These are phyloP conservation scores for Temnopleurus reevesii DNA, from an alignment of 53 echinoderm and acorn worm genomes.

Conservation along the genomic window DNA sequence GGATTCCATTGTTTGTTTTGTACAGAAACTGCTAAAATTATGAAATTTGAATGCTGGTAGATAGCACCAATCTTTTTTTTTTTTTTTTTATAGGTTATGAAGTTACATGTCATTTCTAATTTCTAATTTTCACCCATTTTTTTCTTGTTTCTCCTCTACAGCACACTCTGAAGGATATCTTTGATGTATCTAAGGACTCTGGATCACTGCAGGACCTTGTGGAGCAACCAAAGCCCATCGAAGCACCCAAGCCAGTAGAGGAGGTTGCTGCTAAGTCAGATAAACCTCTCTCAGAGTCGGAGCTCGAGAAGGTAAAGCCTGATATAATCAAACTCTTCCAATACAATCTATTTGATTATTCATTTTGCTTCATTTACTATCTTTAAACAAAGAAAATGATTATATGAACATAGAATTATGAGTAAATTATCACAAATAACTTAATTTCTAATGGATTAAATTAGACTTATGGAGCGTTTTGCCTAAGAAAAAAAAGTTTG, in stretches of 20 bases:
- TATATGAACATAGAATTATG: neutral
- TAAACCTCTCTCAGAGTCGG: constrained; percentile 62
- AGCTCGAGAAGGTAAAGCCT: constrained; percentile 75
- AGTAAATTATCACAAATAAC: too few relatives aligned
- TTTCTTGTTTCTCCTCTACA: constrained; percentile 56
- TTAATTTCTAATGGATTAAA: too few relatives aligned
- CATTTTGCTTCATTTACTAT: neutral
- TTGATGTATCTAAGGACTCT: constrained; percentile 68
- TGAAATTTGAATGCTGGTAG: too few relatives aligned
- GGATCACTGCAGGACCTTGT: neutral
- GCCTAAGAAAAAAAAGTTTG: too few relatives aligned
- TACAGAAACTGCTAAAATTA: too few relatives aligned
- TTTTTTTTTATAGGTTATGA: too few relatives aligned
- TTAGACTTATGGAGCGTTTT: too few relatives aligned
- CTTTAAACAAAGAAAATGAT: neutral
- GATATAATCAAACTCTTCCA: neutral
- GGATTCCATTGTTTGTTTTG: too few relatives aligned
- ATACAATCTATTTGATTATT: too few relatives aligned
- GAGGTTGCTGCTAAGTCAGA: constrained; percentile 23
- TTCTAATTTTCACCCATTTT: too few relatives aligned
- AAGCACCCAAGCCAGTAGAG: constrained; percentile 51
- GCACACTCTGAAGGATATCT: constrained; percentile 83
- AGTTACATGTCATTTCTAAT: too few relatives aligned
- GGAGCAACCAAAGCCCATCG: neutral
- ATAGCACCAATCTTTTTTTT: too few relatives aligned